phyloP scores from a whole-genome alignment of 2,797 vertebrate species.

The Siniperca undulata region DNA sequence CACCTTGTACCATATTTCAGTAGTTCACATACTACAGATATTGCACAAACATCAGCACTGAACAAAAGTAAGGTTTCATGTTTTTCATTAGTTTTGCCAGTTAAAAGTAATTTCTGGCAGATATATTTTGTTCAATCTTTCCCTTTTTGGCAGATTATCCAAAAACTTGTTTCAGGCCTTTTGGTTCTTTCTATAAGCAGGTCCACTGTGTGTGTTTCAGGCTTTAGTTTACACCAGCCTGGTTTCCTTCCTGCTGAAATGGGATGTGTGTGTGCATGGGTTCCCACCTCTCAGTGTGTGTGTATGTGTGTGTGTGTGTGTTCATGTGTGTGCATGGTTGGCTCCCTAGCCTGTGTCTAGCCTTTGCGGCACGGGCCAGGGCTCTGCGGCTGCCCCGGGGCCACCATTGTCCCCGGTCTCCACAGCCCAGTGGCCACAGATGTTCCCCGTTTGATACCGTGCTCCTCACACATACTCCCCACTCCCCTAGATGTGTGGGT shows the following conservation, averaged over 20 bases:
- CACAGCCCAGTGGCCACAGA: conserved; percentile 89
- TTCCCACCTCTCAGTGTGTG: conserved; percentile 46
- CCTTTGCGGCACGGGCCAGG: conserved; percentile 86
- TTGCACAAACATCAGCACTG: not conserved
- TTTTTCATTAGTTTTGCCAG: conserved; percentile 1
- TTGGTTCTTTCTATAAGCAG: conserved; percentile 27
- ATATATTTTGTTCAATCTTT: conserved; percentile 23
- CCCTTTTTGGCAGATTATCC: conserved; percentile 3
- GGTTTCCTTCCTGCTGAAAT: conserved; percentile 51
- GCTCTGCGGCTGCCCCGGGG: conserved; percentile 82
- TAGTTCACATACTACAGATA: not conserved
- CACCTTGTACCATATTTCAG: not conserved
- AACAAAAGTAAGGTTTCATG: not conserved
- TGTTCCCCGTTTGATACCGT: conserved; percentile 89
- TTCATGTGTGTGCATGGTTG: conserved; percentile 70
- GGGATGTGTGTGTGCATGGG: conserved; percentile 44
- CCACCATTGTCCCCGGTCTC: conserved; percentile 86
- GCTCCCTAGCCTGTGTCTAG: conserved; percentile 82
- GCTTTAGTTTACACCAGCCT: conserved; percentile 39
- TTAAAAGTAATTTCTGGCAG: conserved; percentile 10
- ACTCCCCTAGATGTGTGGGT: conserved; percentile 83
- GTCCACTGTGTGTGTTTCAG: conserved; percentile 26
- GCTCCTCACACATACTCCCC: conserved; percentile 77
- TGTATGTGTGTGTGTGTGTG: conserved; percentile 55
- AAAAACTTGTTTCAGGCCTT: conserved; percentile 41